These are phyloP conservation scores for Ips typographus DNA, from an alignment of 1,140 invertebrate genomes.

Conservation along the genomic window DNA sequence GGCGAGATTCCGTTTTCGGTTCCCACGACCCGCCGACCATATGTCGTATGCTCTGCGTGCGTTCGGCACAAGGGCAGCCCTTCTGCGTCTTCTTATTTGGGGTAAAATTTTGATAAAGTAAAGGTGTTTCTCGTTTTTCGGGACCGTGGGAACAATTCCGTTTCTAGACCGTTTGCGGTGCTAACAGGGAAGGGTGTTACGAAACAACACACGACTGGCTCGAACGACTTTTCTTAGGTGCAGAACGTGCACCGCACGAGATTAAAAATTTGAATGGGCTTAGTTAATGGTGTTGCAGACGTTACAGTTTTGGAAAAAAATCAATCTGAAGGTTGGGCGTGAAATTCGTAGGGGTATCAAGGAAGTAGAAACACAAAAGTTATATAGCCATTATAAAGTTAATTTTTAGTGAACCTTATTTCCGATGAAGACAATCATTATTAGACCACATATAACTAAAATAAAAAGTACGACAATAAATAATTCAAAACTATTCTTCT, in stretches of 20 bases:
- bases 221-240: conserved; percentile 9
- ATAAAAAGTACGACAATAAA: too few species aligned
- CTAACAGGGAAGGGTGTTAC: background rate
- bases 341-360: too few species aligned
- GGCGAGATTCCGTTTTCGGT: conserved; percentile 20
- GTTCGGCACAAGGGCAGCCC: conserved; percentile 29
- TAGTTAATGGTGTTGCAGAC: background rate
- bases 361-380: too few species aligned
- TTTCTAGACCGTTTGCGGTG: conserved; percentile 8
- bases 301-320: background rate
- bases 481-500: too few species aligned
- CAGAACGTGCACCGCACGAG: conserved; percentile 26
- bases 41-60: conserved; percentile 34
- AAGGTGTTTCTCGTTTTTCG: conserved; percentile 29
- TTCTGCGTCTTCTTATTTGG: conserved; percentile 24
- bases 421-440: too few species aligned
- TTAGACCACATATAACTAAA: too few species aligned
- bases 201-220: background rate
- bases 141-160: conserved; percentile 25
- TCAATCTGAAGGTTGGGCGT: too few species aligned
- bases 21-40: conserved; percentile 34
- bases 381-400: too few species aligned
- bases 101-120: conserved; percentile 31
- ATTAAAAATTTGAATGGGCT: conserved; percentile 5
- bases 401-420: too few species aligned